Evolutionary conservation across 2,888 invertebrate species (phyloP), one percentile per base, ranked within the genome.

Genomic region (Agrotis clavis): DNA sequence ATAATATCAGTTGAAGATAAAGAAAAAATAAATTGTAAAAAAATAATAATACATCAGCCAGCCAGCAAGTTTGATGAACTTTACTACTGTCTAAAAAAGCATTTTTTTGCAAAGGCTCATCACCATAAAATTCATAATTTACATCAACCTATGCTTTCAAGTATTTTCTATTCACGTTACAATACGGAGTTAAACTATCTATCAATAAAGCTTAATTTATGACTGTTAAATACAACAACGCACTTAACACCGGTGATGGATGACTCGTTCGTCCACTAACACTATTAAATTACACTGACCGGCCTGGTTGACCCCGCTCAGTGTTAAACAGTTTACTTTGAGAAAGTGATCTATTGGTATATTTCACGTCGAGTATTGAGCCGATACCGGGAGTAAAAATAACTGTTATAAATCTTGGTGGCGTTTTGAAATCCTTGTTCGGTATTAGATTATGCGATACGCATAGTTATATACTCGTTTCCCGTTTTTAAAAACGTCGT

Each of bases 171-270:
- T 57, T 30, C 56, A 16, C 35, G 19, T 48, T 50, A 53, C 45
- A n/a, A 21, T n/a, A 19, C 7, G 3, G 30, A 67, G 57, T 68
- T 62, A 77, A 69, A 65, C 60, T 57, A 77, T 67, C 63, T 61
- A 81, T 77, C 77, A 81, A 77, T 75, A 67, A 77, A 77, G 56
- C 18, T 51, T 81, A 74, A 77, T 81, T 81, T 80, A 81, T 80
- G 57, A 51, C 60, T 66, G 56, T 77, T 69, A 67, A 81, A 81
- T 70, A 72, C 72, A 77, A 79, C 71, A 67, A 65, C 53, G 65
- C n/a, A 61, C 35, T 74, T 67, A 74, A 64, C 68, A 78, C 51
- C n/a, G 14, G 59, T 84, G 83, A 84, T 83, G 69, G 82, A 84
- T 83, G 73, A 65, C 61, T 65, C 45, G 56, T 50, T 64, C 50